A percentile compares a stretch with the other conserved stretches of the same genome.
Conservation (phyloP, 2,888 invertebrate genomes). For the Blastobasis adustella region DNA sequence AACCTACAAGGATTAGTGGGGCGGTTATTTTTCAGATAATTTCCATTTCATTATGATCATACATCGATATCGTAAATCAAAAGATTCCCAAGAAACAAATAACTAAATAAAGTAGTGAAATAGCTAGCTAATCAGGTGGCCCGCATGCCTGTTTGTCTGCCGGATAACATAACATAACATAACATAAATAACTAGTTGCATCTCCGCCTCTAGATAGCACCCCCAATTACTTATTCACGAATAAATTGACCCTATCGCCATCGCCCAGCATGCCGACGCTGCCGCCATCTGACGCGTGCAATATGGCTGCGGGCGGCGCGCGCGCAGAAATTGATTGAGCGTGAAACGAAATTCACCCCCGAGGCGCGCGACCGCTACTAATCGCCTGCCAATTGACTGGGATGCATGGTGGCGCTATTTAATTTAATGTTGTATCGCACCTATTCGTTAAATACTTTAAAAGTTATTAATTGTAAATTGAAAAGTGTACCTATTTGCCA, state of each 20-base stretch:
- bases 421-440: conserved; percentile 33
- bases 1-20: too few species aligned
- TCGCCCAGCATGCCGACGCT: conserved; percentile 19
- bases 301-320: conserved; percentile 66
- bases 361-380: conserved; percentile 48
- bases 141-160: too few species aligned
- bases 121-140: too few species aligned
- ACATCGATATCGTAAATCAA: too few species aligned
- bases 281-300: conserved; percentile 71
- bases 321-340: conserved; percentile 72
- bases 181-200: too few species aligned
- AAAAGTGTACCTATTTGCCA: too few species aligned
- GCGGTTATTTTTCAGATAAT: too few species aligned
- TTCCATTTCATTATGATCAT: too few species aligned
- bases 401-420: conserved; percentile 32
- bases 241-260: conserved; percentile 37
- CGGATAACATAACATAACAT: too few species aligned
- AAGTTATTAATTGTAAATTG: too few species aligned
- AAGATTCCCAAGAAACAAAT: too few species aligned
- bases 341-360: conserved; percentile 73
- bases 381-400: conserved; percentile 62
- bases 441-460: conserved; percentile 1
- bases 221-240: conserved; percentile 35
- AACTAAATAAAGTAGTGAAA: too few species aligned
- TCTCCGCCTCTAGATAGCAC: neutral